Conservation (phyloP, 2,888 invertebrate species). For the Cephus sareptanus region DNA sequence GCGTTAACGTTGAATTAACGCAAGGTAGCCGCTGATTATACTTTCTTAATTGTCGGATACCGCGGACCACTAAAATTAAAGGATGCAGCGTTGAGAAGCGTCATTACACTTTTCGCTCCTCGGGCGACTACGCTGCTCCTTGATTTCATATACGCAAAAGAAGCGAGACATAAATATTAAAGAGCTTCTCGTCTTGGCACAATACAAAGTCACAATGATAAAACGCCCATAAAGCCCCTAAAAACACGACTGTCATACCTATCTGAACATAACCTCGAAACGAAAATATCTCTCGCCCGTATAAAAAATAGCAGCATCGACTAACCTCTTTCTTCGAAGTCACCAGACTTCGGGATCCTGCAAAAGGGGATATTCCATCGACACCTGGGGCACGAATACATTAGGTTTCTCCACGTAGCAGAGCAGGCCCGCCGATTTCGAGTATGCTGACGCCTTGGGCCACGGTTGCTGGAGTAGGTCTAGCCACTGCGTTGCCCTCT, state of each 20-base stretch:
- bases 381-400: constrained; percentile 53
- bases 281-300: not conserved
- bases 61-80: constrained; percentile 35
- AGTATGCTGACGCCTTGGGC: constrained; percentile 50
- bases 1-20: constrained; percentile 11
- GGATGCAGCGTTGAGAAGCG: constrained; percentile 27
- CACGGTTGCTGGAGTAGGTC: constrained; percentile 53
- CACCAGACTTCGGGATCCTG: not conserved
- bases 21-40: constrained; percentile 38
- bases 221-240: not conserved
- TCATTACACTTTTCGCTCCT: not conserved
- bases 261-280: not conserved
- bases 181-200: not conserved
- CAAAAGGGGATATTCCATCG: not conserved
- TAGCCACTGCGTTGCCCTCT: constrained; percentile 60
- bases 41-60: constrained; percentile 43
- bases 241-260: not conserved
- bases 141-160: not conserved
- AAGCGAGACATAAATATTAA: not conserved
- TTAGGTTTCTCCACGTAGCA: constrained; percentile 45
- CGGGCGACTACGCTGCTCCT: not conserved
- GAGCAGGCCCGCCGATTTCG: constrained; percentile 49
- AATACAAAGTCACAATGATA: not conserved
- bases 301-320: not conserved
- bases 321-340: not conserved